Evolutionary conservation across 1,140 invertebrate genomes (phyloP), one percentile per base, ranked within the genome.

Genomic region (Marisa cornuarietis): DNA sequence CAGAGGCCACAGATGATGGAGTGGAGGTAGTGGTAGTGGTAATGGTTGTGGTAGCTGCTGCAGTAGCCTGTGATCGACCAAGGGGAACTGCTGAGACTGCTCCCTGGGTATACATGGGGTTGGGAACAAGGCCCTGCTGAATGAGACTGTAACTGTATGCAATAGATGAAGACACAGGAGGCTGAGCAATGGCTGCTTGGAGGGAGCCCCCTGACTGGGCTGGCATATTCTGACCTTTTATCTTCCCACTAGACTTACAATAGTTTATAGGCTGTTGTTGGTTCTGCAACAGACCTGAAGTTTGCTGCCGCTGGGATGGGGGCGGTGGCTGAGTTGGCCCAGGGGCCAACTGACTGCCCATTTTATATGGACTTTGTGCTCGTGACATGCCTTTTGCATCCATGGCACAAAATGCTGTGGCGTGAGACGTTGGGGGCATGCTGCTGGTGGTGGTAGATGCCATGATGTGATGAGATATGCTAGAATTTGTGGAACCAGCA

Each of bases 111-210:
- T 92, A 91, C 68, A 91, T 88, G 49, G 91, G 90, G 79, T 92
- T 91, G 66, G 91, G 90, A 61, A 92, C 90, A 52, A 92, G 86
- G 22, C 91, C 91, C 82, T 92, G 91, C 79, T 91, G 90, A 78
- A 92, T 91, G 52, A 92, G 84, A 82, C 87, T 90, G 79, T 89
- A 87, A 73, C 83, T 89, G 79, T 83, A 87, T 20, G 86, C 78
- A 52, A 87, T 71, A 4, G 87, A 84, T 22, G 81, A 81, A 68
- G 88, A 89, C 71, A 88, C 86, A 42, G 87, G 86, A 71, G 87
- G 82, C 80, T 88, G 88, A 71, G 85, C 87, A 78, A 87, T 85
- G 22, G 87, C 83, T 75, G 88, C 66, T 16, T 69, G 61, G 77
- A 54, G 54, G 76, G 62, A 63, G 69, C 76, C n/a, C 49, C 72